phyloP scores from a whole-genome alignment of 2,113 vertebrate species.

The Mus pahari region DNA sequence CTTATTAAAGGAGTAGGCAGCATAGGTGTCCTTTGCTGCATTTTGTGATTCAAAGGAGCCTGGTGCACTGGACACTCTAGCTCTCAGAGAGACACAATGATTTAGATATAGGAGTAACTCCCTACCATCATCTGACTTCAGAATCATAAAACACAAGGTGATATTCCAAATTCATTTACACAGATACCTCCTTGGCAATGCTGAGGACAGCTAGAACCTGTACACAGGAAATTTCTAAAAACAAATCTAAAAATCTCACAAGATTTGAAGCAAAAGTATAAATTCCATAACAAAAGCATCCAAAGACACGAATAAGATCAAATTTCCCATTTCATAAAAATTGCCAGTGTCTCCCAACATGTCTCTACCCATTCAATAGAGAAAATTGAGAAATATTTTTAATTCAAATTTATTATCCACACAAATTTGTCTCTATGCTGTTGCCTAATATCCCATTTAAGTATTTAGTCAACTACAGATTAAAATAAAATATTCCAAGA shows the following conservation, averaged over 20 bases:
- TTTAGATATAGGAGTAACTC: background rate
- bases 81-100: background rate
- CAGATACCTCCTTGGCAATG: background rate
- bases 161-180: background rate
- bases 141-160: background rate
- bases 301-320: background rate
- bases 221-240: background rate
- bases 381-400: background rate
- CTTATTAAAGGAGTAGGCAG: background rate
- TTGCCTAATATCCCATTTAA: background rate
- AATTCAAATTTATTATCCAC: background rate
- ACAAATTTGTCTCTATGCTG: background rate
- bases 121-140: background rate
- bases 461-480: background rate
- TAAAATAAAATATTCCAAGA: background rate
- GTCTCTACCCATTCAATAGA: background rate
- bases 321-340: background rate
- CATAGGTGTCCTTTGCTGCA: background rate
- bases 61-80: background rate
- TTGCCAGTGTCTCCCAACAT: background rate
- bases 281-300: background rate
- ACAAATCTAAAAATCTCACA: background rate
- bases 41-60: background rate
- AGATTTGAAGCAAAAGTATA: background rate
- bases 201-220: background rate